These are phyloP conservation scores for Mobula hypostoma DNA, from an alignment of 2,113 vertebrate species.

Conservation along the genomic window DNA sequence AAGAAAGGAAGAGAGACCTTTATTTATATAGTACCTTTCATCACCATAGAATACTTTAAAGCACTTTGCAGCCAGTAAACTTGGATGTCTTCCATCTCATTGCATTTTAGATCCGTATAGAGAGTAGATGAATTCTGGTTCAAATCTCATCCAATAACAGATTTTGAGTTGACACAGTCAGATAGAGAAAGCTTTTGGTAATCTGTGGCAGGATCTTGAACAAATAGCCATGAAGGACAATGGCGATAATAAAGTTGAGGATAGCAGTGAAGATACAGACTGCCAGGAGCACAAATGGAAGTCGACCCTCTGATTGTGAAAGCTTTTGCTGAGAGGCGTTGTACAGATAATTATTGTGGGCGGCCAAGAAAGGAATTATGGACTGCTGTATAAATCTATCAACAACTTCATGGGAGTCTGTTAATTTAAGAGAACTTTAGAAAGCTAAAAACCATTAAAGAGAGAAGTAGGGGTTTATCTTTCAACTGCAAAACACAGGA, in stretches of 20 bases:
- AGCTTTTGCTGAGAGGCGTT: constrained; percentile 15
- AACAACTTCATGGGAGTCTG: background rate
- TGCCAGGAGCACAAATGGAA: background rate
- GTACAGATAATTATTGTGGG: background rate
- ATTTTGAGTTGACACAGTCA: background rate
- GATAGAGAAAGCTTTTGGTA: background rate
- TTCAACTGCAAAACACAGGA: background rate
- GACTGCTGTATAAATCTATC: background rate
- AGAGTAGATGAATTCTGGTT: no score
- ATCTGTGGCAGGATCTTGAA: background rate
- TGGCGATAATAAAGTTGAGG: constrained; percentile 9
- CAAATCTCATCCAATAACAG: no score
- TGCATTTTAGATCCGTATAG: no score
- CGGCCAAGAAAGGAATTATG: background rate
- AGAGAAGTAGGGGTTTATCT: background rate
- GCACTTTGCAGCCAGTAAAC: no score
- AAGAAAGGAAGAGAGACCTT: no score
- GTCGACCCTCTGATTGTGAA: background rate
- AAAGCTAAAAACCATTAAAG: background rate
- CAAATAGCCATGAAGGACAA: background rate
- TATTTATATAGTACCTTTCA: no score
- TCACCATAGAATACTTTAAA: no score
- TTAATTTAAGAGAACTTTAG: background rate
- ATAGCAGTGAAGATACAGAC: constrained; percentile 22
- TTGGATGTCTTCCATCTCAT: no score